These are phyloP conservation scores for Brotula barbata DNA, from an alignment of 2,797 vertebrate species.

Conservation along the genomic window DNA sequence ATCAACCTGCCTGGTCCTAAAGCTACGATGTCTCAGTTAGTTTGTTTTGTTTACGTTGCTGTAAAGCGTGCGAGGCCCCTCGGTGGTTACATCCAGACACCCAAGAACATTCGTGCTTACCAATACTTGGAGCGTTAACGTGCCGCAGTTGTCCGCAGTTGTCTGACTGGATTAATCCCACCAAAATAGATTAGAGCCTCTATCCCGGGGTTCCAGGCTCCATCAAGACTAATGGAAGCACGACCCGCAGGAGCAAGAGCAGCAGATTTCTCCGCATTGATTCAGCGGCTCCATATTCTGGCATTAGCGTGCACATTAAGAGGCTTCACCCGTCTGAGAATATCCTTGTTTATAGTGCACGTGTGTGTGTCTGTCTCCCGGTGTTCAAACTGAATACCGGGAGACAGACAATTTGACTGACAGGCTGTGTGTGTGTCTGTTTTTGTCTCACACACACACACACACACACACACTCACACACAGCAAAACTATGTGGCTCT, in stretches of 20 bases:
- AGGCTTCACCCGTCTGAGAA: conserved; percentile 45
- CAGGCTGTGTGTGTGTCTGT: neutral
- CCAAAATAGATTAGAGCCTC: conserved; percentile 69
- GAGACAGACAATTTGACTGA: conserved; percentile 18
- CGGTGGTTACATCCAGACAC: too few relatives aligned
- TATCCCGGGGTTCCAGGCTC: conserved; percentile 68
- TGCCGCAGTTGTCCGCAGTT: conserved; percentile 23
- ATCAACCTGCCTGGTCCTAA: too few relatives aligned
- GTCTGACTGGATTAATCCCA: conserved; percentile 56
- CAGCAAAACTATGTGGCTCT: too few relatives aligned
- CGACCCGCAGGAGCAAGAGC: conserved; percentile 59
- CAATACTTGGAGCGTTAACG: neutral
- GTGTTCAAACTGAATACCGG: too few relatives aligned
- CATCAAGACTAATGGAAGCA: conserved; percentile 76
- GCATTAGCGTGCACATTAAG: conserved; percentile 45
- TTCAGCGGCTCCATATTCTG: conserved; percentile 53
- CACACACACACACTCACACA: too few relatives aligned
- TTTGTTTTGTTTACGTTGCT: too few relatives aligned
- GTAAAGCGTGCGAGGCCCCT: too few relatives aligned
- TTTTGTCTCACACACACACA: too few relatives aligned
- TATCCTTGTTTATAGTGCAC: conserved; percentile 40
- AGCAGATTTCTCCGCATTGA: conserved; percentile 68
- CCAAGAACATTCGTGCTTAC: too few relatives aligned
- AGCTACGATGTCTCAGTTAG: too few relatives aligned
- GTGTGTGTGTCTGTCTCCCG: conserved; percentile 27